These are phyloP conservation scores for Psittacula echo DNA, from an alignment of 2,797 vertebrate species.

Conservation along the genomic window DNA sequence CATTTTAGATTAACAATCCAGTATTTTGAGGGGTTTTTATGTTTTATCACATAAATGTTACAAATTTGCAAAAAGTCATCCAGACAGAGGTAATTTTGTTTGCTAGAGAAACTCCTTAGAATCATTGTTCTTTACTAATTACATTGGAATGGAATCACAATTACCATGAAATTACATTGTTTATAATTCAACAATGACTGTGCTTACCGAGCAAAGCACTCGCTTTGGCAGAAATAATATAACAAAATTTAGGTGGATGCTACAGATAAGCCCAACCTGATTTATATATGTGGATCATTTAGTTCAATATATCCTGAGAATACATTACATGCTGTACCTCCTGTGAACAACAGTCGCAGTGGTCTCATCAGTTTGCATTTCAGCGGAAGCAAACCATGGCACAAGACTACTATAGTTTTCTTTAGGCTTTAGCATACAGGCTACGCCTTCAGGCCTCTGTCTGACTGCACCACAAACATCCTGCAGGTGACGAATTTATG, in stretches of 20 bases:
- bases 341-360: background rate
- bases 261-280: background rate
- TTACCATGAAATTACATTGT: background rate
- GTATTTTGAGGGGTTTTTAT: accelerated
- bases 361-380: background rate
- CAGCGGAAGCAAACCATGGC: background rate
- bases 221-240: background rate
- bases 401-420: background rate
- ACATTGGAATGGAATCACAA: background rate
- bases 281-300: background rate
- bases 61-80: background rate
- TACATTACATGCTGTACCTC: accelerated
- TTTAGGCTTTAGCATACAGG: background rate
- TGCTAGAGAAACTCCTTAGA: background rate
- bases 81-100: background rate
- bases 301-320: background rate
- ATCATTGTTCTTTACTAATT: background rate
- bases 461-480: background rate
- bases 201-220: accelerated
- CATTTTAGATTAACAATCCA: background rate
- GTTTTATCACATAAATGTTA: background rate
- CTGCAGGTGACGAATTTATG: background rate
- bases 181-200: background rate
- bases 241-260: background rate
- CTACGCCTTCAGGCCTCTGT: background rate